Base-by-base conservation (phyloP, 2,888 invertebrate genomes). In the Drosophila mettleri region DNA sequence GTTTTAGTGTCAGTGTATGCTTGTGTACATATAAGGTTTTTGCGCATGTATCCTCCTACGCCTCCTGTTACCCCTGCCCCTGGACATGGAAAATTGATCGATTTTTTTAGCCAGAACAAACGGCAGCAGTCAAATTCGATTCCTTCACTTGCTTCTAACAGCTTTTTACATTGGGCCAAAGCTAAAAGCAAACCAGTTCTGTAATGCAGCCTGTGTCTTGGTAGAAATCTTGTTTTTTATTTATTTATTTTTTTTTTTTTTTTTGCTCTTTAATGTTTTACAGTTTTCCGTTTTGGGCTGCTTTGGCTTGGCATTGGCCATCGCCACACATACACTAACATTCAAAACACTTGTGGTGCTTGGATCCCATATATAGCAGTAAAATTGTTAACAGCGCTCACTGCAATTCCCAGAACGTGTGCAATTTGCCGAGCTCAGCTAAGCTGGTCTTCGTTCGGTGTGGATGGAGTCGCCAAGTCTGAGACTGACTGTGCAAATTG, bases 381-480 rank as follows among this genome's bases (percentile, higher is more conserved):
- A 54, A 18, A 54, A 59, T 80, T 78, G 82, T 83, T 82, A 78
- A 69, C 74, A 74, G 58, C 22, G 39, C 46, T 60, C 45, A 53
- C 52, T 78, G 80, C 78, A 66, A 70, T 83, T 83, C 87, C 82
- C 73, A 71, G 82, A 83, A 83, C 79, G 85, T 85, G 87, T 67
- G 70, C 67, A 86, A 78, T 78, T 64, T 66, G 69, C 85, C 73
- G 68, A 78, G 82, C 45, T 48, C 20, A 48, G 29, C 60, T 61
- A 62, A 69, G 69, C 77, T 38, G 43, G 24, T 45, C 55, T 67
- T 41, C 34, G 49, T 31, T 62, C 39, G 45, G 39, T 59, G 41
- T 27, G 10, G 27, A 27, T 59, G 43, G 64, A 80, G 80, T 67
- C 80, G 38, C 49, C 53, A 63, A 74, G 78, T 80, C 84, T 81